Base-by-base conservation (phyloP, 37 sponge, comb jelly and placozoan species). In the Cliona cf. orientalis region DNA sequence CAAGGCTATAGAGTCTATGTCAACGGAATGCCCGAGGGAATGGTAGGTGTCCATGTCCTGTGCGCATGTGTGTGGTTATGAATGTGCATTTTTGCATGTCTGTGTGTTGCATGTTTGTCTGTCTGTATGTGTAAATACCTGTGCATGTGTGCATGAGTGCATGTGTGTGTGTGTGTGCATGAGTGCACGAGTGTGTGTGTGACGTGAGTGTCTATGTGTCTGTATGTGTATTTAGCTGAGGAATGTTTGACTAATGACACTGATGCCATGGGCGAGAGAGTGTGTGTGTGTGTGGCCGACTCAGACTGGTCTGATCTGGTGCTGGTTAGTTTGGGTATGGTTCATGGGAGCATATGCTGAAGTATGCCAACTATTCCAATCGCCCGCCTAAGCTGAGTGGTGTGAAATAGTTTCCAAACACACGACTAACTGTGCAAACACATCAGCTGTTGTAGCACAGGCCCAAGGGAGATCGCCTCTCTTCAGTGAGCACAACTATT, bases 1-100 rank as follows among this genome's bases (percentile, higher is more conserved):
- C 34, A 53, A 23, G 86, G 90, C 25, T 88, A 70, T 63, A 68
- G 58, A 29, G 70, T 88, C 22, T 89, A 82, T 31, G 86, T 88
- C 58, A 85, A 89, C 42, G 82, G 90, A 7, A 23, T 69, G 28
- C 42, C 65, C 22, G 89, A 89, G 55, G 93, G 93, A 66, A 86
- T 65, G 85, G 91, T 86, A 33, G 4, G 71, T 80, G 17, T 34
- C 39, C n/a, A 26, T n/a, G 21, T 32, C 12, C 76, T 37, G 60
- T n/a, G n/a, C n/a, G n/a, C n/a, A n/a, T n/a, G n/a, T n/a, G n/a
- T 72, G 73, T 72, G 73, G 25, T 9, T 72, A 14, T 45, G 55
- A 33, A n/a, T n/a, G n/a, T n/a, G n/a, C n/a, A n/a, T n/a, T n/a
- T n/a, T n/a, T n/a, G n/a, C n/a, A n/a, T 58, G 46, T 71, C 33